These are phyloP conservation scores for Odontomyia ornata DNA, from an alignment of 2,888 invertebrate species.

Conservation along the genomic window DNA sequence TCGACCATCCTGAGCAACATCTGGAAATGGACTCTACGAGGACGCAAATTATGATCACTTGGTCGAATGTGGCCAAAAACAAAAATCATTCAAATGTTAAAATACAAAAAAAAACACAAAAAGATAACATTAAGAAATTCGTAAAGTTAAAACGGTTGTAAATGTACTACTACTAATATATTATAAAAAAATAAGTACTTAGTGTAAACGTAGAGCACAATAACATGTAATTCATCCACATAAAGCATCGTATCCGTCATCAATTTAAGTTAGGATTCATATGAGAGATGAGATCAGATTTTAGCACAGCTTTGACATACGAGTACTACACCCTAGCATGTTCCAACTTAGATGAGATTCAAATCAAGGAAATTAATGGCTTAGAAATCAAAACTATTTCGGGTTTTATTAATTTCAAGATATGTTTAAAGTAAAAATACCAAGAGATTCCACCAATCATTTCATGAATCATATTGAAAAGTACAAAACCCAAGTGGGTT, in stretches of 20 bases:
- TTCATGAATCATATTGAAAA: slow-evolving; percentile 91
- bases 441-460: slow-evolving; percentile 94
- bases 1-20: too few relatives aligned
- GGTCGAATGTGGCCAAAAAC: too few relatives aligned
- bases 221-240: slow-evolving; percentile 88
- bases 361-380: slow-evolving; percentile 88
- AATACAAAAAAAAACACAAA: too few relatives aligned
- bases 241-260: slow-evolving; percentile 91
- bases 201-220: too few relatives aligned
- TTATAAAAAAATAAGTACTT: too few relatives aligned
- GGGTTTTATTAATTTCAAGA: slow-evolving; percentile 94
- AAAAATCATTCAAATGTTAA: too few relatives aligned
- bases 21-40: too few relatives aligned
- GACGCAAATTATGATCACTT: too few relatives aligned
- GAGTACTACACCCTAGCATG: slow-evolving; percentile 89
- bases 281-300: slow-evolving; percentile 92
- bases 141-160: too few relatives aligned
- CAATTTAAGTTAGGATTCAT: slow-evolving; percentile 97
- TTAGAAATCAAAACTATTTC: slow-evolving; percentile 95
- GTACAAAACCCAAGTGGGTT: slow-evolving; percentile 83
- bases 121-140: too few relatives aligned
- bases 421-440: slow-evolving; percentile 89
- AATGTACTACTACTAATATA: too few relatives aligned
- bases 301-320: slow-evolving; percentile 81
- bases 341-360: slow-evolving; percentile 85